Evolutionary conservation across 2,113 vertebrate species (phyloP), one percentile per base, ranked within the genome.

Genomic region (Apteryx owenii): DNA sequence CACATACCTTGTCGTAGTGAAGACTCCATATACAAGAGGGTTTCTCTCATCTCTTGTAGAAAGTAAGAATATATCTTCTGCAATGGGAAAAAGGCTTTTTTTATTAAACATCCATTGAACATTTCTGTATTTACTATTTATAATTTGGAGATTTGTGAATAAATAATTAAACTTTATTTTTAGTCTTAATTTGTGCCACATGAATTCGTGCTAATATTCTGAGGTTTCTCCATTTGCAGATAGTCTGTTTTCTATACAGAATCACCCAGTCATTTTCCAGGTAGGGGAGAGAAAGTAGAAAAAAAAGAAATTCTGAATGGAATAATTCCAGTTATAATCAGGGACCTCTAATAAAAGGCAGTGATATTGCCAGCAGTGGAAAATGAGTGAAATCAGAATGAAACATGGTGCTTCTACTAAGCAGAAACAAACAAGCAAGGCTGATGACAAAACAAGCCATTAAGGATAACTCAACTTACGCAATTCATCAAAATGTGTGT

Each of bases 401-500:
- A 79, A 42, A 26, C 5, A 38, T 0, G 25, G 5, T 61, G 9
- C 1, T 93, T 86, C 42, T 56, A 86, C 19, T 90, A 79, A 75
- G 1, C 25, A 51, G 4, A 31, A 64, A 28, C 23, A 60, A 69
- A 8, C 4, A 73, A 70, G 5, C 16, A 93, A 53, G 71, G 12
- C 3, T 58, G 6, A 54, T 3, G 4, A 29, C 14, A 92, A 68
- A 81, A 78, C 3, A 78, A n/a, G 53, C 17, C 14, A 38, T 7
- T 51, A 88, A 92, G 71, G 53, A 68, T 3, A 77, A 65, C 29
- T 23, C 15, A 68, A 99, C 99, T 99, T 98, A 99, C 99, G 99
- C 18, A 99, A 98, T 94, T 99, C 99, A 97, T 99, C 98, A 78
- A 99, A 99, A 97, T 99, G 98, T 36, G 99, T 99, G 92, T 99